Percentiles rank a stretch among this genome's conserved stretches.
phyloP scores from a whole-genome alignment of 2,888 invertebrate species.

The Andrena hattorfiana region DNA sequence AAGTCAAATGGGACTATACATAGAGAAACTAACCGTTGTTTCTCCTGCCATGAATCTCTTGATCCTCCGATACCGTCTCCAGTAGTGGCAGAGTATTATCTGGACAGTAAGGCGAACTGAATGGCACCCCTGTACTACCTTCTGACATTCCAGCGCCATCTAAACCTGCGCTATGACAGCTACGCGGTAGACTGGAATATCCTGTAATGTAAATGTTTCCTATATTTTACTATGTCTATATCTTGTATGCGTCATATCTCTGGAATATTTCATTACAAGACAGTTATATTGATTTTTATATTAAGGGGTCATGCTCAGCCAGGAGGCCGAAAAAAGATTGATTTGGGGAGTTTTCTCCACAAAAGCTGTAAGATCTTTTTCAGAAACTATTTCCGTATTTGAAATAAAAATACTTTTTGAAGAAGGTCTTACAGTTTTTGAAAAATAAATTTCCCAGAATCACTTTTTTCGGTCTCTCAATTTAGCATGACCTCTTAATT shows the following conservation, averaged over 20 bases:
- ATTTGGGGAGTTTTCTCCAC: too few relatives aligned
- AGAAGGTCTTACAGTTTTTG: too few relatives aligned
- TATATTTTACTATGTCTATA: neutral
- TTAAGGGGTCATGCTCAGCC: too few relatives aligned
- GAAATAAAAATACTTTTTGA: too few relatives aligned
- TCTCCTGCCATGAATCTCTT: conserved; percentile 85
- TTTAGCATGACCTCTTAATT: too few relatives aligned
- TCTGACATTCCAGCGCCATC: conserved; percentile 87
- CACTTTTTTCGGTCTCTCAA: too few relatives aligned
- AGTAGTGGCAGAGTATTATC: conserved; percentile 87
- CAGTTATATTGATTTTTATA: neutral
- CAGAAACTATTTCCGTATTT: too few relatives aligned
- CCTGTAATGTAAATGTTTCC: conserved; percentile 85
- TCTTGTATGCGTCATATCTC: too few relatives aligned
- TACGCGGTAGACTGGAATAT: conserved; percentile 94
- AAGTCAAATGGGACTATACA: neutral
- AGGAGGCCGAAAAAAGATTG: too few relatives aligned
- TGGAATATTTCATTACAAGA: neutral
- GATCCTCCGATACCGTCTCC: conserved; percentile 91
- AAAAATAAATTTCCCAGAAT: too few relatives aligned
- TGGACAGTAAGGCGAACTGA: conserved; percentile 86
- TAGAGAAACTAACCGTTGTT: conserved; percentile 81
- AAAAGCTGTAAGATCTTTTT: too few relatives aligned
- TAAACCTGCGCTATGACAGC: conserved; percentile 88
- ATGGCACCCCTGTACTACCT: conserved; percentile 87